phyloP scores from a whole-genome alignment of 2,888 invertebrate species.

The Agriotes lineatus region DNA sequence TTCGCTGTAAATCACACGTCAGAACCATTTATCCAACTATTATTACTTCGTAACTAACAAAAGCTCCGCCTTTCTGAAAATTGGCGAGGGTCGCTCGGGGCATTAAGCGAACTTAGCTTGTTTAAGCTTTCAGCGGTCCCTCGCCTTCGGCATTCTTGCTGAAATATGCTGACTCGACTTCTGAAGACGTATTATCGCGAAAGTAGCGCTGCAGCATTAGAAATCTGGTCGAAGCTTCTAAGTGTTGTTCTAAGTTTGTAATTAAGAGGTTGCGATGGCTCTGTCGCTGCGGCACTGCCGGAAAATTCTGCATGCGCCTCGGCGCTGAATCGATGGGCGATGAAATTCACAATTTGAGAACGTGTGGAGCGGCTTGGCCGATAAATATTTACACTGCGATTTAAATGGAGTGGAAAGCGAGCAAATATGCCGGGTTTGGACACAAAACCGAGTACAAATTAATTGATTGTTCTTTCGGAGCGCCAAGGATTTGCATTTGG shows the following conservation, averaged over 20 bases:
- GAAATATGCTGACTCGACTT: constrained; percentile 37
- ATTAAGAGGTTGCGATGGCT: constrained; percentile 13
- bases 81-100: constrained; percentile 30
- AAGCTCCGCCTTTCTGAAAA: constrained; percentile 22
- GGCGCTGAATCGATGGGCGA: no score
- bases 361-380: no score
- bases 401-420: no score
- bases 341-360: no score
- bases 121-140: constrained; percentile 30
- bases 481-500: background rate
- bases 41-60: constrained; percentile 30
- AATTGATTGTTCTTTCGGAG: constrained; percentile 2
- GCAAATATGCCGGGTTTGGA: background rate
- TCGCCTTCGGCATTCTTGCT: constrained; percentile 27
- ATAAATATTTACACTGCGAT: no score
- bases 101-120: constrained; percentile 33
- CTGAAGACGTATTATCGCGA: constrained; percentile 20
- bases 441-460: background rate
- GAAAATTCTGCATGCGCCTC: background rate
- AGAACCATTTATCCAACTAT: constrained; percentile 26
- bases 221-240: constrained; percentile 11
- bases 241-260: constrained; percentile 18
- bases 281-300: background rate
- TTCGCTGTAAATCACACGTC: constrained; percentile 22
- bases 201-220: constrained; percentile 1